phyloP scores from a whole-genome alignment of 2,888 invertebrate species.

The Eurytoma californica region DNA sequence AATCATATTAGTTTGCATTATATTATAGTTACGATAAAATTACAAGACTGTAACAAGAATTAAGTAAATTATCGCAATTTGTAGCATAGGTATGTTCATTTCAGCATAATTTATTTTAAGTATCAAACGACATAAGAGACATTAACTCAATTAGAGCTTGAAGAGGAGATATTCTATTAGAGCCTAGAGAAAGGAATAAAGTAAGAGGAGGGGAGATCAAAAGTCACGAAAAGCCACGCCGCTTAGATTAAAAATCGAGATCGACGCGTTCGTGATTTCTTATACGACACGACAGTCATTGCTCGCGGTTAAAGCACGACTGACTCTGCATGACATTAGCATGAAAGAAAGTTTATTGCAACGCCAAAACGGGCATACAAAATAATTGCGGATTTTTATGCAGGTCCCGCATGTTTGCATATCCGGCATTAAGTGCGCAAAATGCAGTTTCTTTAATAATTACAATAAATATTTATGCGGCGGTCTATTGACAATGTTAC shows the following conservation, averaged over 20 bases:
- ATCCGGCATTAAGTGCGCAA: conserved; percentile 35
- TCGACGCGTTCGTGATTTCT: background rate
- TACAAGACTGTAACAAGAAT: background rate
- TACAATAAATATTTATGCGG: background rate
- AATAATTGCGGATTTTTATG: conserved; percentile 21
- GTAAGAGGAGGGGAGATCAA: conserved; percentile 12
- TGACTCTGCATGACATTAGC: background rate
- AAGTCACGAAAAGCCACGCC: conserved; percentile 10
- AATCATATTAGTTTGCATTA: too few species aligned
- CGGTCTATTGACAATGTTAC: background rate
- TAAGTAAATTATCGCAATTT: background rate
- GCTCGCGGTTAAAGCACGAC: background rate
- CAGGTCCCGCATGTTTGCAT: conserved; percentile 28
- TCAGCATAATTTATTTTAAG: conserved; percentile 9
- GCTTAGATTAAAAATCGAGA: conserved; percentile 12
- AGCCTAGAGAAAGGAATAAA: background rate
- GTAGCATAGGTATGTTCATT: background rate
- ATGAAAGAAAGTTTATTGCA: background rate
- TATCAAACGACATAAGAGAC: background rate
- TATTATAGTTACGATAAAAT: too few species aligned
- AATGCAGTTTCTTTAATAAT: conserved; percentile 13
- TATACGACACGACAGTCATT: background rate
- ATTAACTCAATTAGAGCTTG: conserved; percentile 22
- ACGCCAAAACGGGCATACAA: background rate
- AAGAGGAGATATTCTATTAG: background rate